A percentile compares a stretch with the other conserved stretches of the same genome.
These are phyloP conservation scores for Euura lappo DNA, from an alignment of 1,140 invertebrate genomes.

Conservation along the genomic window DNA sequence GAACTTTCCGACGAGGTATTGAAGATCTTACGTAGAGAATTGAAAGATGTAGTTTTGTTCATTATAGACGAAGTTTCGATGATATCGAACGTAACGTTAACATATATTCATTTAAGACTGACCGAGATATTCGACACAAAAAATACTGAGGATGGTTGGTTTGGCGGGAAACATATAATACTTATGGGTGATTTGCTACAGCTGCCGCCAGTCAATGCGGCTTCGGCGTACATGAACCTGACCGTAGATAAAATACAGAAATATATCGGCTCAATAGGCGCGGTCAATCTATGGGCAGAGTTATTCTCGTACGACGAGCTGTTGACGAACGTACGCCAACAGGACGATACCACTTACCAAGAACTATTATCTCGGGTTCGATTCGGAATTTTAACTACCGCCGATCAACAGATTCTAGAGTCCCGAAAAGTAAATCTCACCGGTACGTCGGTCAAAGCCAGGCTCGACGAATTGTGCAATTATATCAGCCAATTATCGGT, in stretches of 20 bases:
- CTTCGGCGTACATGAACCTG: conserved; percentile 32
- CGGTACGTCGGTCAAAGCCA: no score
- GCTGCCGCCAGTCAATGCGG: conserved; percentile 39
- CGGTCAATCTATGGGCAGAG: conserved; percentile 15
- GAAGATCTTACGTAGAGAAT: conserved; percentile 17
- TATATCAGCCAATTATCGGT: no score
- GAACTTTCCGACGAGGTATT: conserved; percentile 21
- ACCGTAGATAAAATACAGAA: conserved; percentile 17
- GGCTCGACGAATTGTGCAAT: no score
- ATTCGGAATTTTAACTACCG: background rate
- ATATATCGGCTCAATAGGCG: conserved; percentile 20
- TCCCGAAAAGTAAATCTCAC: no score
- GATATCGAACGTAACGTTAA: conserved; percentile 43
- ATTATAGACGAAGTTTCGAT: conserved; percentile 40
- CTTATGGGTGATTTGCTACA: conserved; percentile 45
- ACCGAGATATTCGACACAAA: conserved; percentile 39
- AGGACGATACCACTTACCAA: background rate
- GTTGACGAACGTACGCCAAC: conserved; percentile 2
- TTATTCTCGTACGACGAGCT: background rate
- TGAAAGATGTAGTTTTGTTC: conserved; percentile 27
- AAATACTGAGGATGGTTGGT: conserved; percentile 34
- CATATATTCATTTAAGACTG: conserved; percentile 38
- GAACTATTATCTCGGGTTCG: background rate
- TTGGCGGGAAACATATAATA: conserved; percentile 33
- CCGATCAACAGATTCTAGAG: background rate